These are phyloP conservation scores for Capitulum mitella DNA, from an alignment of 2,888 invertebrate genomes.

Conservation along the genomic window DNA sequence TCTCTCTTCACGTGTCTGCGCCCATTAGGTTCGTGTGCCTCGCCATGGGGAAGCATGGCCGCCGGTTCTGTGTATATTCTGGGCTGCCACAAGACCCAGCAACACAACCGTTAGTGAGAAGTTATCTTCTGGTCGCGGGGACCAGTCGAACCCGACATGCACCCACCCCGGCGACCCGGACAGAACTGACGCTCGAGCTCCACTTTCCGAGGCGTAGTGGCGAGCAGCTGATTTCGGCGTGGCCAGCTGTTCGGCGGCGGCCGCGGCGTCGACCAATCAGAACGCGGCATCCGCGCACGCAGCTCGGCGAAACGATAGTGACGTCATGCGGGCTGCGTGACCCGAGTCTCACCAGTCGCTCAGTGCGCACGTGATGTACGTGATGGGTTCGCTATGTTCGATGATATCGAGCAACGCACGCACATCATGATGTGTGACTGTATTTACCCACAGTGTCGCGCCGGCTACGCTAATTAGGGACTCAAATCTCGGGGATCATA, in stretches of 20 bases:
- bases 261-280: neutral
- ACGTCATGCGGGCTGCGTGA: neutral
- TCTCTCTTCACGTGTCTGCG: neutral
- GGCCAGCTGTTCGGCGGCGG: conserved; percentile 10
- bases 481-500: too few species aligned
- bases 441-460: too few species aligned
- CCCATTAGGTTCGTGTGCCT: neutral
- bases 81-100: neutral
- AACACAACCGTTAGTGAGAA: neutral
- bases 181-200: neutral
- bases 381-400: too few species aligned
- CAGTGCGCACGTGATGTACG: too few species aligned
- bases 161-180: neutral
- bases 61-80: neutral
- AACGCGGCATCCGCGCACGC: neutral
- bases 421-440: too few species aligned
- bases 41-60: conserved; percentile 10
- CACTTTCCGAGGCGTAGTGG: conserved; percentile 6
- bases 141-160: neutral
- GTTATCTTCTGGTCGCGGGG: neutral
- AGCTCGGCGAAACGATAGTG: neutral
- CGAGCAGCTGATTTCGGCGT: conserved; percentile 10
- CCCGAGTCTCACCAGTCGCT: neutral
- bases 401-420: too few species aligned
- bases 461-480: too few species aligned